A percentile compares a stretch with the other conserved stretches of the same genome.
phyloP scores from a whole-genome alignment of 2,113 vertebrate species.

The Zosterops lateralis region DNA sequence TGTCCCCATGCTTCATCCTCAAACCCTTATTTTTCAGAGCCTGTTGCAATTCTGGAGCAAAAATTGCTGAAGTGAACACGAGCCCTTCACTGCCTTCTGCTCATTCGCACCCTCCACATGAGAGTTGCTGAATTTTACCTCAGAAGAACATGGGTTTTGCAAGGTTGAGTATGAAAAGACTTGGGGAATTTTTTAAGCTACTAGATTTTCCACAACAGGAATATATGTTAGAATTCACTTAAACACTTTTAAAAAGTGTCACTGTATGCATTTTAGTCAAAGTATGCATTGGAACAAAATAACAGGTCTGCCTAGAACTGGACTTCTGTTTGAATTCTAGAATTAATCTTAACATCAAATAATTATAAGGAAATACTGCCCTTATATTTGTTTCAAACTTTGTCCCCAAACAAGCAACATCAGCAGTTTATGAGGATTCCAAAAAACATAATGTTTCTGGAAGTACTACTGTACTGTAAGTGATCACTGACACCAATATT shows the following conservation, averaged over 20 bases:
- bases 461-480: background rate
- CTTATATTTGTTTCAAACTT: background rate
- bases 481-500: background rate
- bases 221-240: background rate
- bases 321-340: background rate
- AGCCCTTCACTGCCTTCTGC: background rate
- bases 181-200: background rate
- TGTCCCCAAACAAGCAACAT: background rate
- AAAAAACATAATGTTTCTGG: background rate
- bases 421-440: background rate
- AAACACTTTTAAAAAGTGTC: background rate
- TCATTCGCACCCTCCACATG: background rate
- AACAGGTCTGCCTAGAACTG: background rate
- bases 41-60: background rate
- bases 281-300: background rate
- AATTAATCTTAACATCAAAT: background rate
- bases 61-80: background rate
- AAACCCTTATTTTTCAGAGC: background rate
- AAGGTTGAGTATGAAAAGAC: background rate
- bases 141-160: rapidly evolving
- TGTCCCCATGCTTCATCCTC: background rate
- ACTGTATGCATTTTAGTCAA: background rate
- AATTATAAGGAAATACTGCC: background rate
- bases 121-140: background rate
- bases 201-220: background rate